Conservation (phyloP, 1,140 invertebrate genomes). For the Drosophila guanche region DNA sequence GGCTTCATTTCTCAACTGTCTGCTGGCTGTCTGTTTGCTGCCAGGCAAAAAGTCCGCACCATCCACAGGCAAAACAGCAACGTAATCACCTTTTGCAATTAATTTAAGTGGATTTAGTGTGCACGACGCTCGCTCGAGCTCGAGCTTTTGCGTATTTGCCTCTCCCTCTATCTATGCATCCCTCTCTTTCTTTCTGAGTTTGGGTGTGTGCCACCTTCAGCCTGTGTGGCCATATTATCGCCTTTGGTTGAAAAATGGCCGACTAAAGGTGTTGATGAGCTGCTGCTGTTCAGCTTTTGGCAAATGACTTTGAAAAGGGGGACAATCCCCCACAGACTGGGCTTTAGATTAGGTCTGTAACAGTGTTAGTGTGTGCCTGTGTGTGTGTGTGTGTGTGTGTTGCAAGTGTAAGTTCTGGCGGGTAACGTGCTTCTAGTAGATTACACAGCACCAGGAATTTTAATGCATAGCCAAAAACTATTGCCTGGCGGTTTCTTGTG, state of each 20-base stretch:
- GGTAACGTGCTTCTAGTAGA: conserved; percentile 37
- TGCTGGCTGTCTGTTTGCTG: conserved; percentile 68
- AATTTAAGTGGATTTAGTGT: conserved; percentile 83
- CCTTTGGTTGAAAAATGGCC: conserved; percentile 66
- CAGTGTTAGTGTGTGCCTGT: background rate
- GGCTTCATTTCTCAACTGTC: conserved; percentile 77
- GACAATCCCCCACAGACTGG: conserved; percentile 26
- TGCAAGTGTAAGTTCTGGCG: conserved; percentile 3
- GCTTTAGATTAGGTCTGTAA: conserved; percentile 42
- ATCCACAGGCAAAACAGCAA: conserved; percentile 75
- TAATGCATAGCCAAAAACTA: conserved; percentile 49
- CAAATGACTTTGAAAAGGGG: conserved; percentile 66
- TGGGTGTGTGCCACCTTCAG: background rate
- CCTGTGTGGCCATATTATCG: conserved; percentile 47
- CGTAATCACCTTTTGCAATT: conserved; percentile 83
- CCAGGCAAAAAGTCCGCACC: conserved; percentile 51
- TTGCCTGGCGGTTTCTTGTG: conserved; percentile 38
- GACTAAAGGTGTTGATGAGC: conserved; percentile 80
- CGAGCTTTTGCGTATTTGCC: conserved; percentile 76
- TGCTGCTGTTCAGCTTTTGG: conserved; percentile 59
- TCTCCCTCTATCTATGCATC: conserved; percentile 3
- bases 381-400: conserved; percentile 10
- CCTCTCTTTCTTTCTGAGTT: background rate
- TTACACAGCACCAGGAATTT: conserved; percentile 46
- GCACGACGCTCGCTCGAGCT: conserved; percentile 28